phyloP scores from a whole-genome alignment of 2,113 vertebrate genomes.

The Turdus rufiventris region DNA sequence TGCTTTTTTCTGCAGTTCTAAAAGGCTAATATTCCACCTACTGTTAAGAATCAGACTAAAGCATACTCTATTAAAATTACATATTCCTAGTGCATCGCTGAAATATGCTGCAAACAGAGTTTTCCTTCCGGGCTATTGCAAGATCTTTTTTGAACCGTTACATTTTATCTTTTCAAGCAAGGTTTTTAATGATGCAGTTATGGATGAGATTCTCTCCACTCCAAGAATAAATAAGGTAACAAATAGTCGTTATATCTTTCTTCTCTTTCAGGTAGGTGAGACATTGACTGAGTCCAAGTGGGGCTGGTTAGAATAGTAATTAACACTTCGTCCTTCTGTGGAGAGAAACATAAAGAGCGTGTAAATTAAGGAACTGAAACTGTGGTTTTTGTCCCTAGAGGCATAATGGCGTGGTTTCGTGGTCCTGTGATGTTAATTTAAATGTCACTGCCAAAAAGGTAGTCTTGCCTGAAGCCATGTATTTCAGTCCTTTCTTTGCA shows the following conservation, averaged over 20 bases:
- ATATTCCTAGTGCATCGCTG: not conserved
- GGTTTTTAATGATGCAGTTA: not conserved
- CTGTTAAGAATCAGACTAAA: not conserved
- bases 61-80: not conserved
- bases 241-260: not conserved
- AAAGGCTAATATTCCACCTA: not conserved
- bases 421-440: conserved; percentile 41
- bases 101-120: not conserved
- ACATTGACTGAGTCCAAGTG: not conserved
- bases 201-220: not conserved
- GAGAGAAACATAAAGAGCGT: not conserved
- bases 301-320: not conserved
- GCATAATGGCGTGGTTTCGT: not conserved
- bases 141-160: not conserved
- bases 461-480: conserved; percentile 2
- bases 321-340: conserved; percentile 14
- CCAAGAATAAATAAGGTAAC: not conserved
- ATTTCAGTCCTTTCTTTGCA: conserved; percentile 21
- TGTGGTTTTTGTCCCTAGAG: not conserved
- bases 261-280: not conserved
- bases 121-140: not conserved
- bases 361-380: conserved; percentile 17
- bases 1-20: not conserved
- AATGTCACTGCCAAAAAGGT: conserved; percentile 26
- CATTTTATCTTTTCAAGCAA: not conserved